These are phyloP conservation scores for Diachasmimorpha longicaudata DNA, from an alignment of 1,140 invertebrate genomes.

Conservation along the genomic window DNA sequence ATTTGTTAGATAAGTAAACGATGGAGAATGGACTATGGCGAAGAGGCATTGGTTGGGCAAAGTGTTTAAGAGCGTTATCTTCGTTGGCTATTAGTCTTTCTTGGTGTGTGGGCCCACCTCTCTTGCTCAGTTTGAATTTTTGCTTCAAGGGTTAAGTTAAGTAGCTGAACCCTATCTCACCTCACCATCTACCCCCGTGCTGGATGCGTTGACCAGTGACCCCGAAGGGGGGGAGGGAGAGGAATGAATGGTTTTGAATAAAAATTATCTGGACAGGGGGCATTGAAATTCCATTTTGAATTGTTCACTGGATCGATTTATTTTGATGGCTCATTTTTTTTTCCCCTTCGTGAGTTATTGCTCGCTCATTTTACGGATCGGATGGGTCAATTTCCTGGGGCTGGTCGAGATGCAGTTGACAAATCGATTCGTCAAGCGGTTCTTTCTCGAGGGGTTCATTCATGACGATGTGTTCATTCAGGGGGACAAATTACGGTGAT, in stretches of 20 bases:
- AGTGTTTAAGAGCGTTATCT: conserved; percentile 63
- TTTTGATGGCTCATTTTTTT: background rate
- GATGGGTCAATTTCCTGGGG: background rate
- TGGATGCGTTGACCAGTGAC: conserved; percentile 29
- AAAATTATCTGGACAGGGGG: background rate
- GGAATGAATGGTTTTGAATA: background rate
- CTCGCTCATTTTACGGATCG: background rate
- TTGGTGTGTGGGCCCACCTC: conserved; percentile 57
- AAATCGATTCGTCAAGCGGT: background rate
- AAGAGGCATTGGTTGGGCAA: conserved; percentile 59
- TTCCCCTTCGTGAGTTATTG: background rate
- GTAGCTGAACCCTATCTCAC: conserved; percentile 49
- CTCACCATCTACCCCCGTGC: conserved; percentile 50
- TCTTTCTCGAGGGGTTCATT: background rate
- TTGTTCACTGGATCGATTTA: background rate
- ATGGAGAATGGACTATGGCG: conserved; percentile 34
- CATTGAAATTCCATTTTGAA: background rate
- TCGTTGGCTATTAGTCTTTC: conserved; percentile 60
- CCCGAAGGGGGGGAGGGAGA: background rate
- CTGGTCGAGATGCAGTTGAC: background rate
- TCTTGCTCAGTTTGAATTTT: conserved; percentile 27
- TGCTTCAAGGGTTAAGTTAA: conserved; percentile 59
- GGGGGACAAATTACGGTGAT: background rate
- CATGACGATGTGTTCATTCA: background rate
- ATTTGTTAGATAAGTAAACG: conserved; percentile 25